Evolutionary conservation across 2,113 vertebrate genomes (phyloP).

Genomic region (Carlito syrichta): DNA sequence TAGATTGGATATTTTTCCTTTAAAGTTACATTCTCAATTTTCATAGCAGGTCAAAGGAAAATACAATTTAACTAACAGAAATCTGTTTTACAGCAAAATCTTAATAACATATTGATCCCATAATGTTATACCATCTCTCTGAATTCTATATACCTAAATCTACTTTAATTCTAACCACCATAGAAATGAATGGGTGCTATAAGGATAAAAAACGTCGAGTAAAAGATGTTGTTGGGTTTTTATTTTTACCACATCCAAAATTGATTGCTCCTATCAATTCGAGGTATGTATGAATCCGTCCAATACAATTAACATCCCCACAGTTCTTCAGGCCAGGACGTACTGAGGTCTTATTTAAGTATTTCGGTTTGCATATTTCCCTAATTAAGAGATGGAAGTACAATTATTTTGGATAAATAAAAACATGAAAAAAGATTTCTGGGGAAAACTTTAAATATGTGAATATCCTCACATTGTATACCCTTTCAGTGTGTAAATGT

Average conservation of each 20-base stretch:
- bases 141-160: conserved; percentile 3
- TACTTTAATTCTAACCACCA: conserved; percentile 38
- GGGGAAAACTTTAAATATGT: conserved; percentile 40
- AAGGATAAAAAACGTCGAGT: conserved; percentile 53
- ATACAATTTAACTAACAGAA: conserved; percentile 42
- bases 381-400: conserved; percentile 79
- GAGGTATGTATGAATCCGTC: conserved; percentile 96
- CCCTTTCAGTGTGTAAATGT: conserved; percentile 21
- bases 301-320: conserved; percentile 98
- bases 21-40: conserved; percentile 39
- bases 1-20: not conserved
- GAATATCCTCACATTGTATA: conserved; percentile 31
- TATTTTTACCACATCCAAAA: conserved; percentile 93
- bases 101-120: conserved; percentile 1
- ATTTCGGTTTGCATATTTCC: conserved; percentile 93
- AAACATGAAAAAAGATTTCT: conserved; percentile 43
- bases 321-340: conserved; percentile 98
- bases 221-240: conserved; percentile 57
- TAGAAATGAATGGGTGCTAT: conserved; percentile 24
- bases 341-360: conserved; percentile 98
- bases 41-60: conserved; percentile 31
- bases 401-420: conserved; percentile 55
- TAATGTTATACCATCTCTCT: conserved; percentile 4
- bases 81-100: conserved; percentile 43
- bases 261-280: conserved; percentile 98